Evolutionary conservation across 35 echinoderm and acorn worm genomes (phyloP), one percentile per base, ranked within the genome.

Genomic region (Eucidaris tribuloides): DNA sequence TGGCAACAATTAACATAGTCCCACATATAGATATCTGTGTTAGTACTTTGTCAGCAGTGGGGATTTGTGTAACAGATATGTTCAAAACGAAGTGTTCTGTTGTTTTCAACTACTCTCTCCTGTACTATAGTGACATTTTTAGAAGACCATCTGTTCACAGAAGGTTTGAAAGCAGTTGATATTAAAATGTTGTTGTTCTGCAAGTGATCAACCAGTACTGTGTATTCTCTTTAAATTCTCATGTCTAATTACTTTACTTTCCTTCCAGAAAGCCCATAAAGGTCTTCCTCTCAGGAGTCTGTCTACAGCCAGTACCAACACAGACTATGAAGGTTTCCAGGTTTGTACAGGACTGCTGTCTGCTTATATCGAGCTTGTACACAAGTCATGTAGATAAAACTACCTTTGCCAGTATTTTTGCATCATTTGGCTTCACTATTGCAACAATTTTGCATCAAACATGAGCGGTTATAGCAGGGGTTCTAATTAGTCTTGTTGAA

Each of bases 241-340:
- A n/a, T n/a, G n/a, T n/a, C n/a, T n/a, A 23, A 23, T 59, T 59
- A 2, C 18, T 49, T 59, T 28, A 33, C 19, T 64, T 32, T 64
- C 7, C 13, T 19, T 34, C 11, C 24, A 64, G 61, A 64, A 64
- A 40, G 24, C 37, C 34, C 38, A 74, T 40, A 74, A 74, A 74
- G 37, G 38, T 44, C 68, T 74, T 44, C 34, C 41, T 3, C 68
- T 74, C 15, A 42, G 68, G n/a, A 74, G 68, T 44, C 38, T 74
- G 68, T 74, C 68, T 3, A 74, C 29, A 15, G 68, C 68, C 7
- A 74, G 68, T 25, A 44, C 41, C 4, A 41, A 33, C 44, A 36
- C 68, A 20, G 68, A 74, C 68, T 44, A 35, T 44, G 68, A 74
- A 44, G 68, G 68, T 44, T 74, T 74, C 9, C 68, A 38, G 68